Evolutionary conservation across 1,140 invertebrate genomes (phyloP), one percentile per base, ranked within the genome.

Genomic region (Ericerus pela): DNA sequence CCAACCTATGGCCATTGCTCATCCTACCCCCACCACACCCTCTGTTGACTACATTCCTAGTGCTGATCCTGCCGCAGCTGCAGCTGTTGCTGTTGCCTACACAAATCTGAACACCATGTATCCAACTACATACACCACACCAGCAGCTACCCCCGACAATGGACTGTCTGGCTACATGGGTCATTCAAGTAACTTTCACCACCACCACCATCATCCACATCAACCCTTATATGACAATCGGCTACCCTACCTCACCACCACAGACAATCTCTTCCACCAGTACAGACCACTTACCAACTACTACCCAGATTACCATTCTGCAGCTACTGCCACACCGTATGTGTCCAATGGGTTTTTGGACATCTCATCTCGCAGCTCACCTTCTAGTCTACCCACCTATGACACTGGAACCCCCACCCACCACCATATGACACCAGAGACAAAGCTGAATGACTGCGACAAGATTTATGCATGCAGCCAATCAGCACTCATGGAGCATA

Each of bases 201-300:
- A 51, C 18, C 36, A 56, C 8, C 54, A 56, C 14, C 26, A 38
- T 14, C 47, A 56, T 51, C 51, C 26, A 20, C 54, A 58, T 61
- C 80, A 82, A 58, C 73, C 71, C 1, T 66, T 82, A 0, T 88
- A 90, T 66, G 83, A 85, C 63, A 84, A 85, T 63, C 75, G 82
- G 64, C 54, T 60, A 41, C 59, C 59, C 0, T 85, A 84, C 64
- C 68, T 85, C 16, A 74, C 81, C 10, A 74, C 78, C 0, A 81
- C 85, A 6, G 87, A 90, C 62, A 89, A 89, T 64, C 73, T 90
- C 56, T 88, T 91, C 69, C 83, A 83, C 67, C 85, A 90, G 66
- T 89, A 89, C 69, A 54, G 57, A 24, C 52, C 57, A 6, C 66
- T 84, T 1, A 76, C 80, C 18, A 77, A 78, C 1, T 86, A 86